phyloP scores from a whole-genome alignment of 2,888 invertebrate genomes.

The Hanleya hanleyi region DNA sequence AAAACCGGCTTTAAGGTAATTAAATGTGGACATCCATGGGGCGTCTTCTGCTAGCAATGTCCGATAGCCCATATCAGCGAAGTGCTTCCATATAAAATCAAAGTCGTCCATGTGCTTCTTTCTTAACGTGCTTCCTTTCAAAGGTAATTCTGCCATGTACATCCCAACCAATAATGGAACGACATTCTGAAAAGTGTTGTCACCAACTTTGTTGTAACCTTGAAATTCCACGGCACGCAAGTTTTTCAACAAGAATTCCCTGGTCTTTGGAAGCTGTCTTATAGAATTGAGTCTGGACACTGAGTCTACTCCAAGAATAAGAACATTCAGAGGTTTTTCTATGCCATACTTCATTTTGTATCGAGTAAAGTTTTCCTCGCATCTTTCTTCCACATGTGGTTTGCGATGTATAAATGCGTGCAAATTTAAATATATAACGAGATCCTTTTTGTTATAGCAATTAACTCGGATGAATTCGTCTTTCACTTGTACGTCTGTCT shows the following conservation, averaged over 20 bases:
- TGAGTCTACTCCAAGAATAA: conserved; percentile 87
- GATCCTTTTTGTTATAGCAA: conserved; percentile 30
- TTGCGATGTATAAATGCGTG: conserved; percentile 39
- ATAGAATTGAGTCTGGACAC: conserved; percentile 89
- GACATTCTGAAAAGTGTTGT: conserved; percentile 94
- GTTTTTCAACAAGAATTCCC: conserved; percentile 77
- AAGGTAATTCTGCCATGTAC: conserved; percentile 41
- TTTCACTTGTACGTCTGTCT: neutral
- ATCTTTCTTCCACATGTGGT: neutral
- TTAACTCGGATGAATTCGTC: conserved; percentile 32
- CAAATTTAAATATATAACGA: conserved; percentile 40
- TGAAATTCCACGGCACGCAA: conserved; percentile 83
- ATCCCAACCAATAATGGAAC: conserved; percentile 81
- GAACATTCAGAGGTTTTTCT: conserved; percentile 79
- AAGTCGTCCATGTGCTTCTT: conserved; percentile 70
- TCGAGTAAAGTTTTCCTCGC: neutral
- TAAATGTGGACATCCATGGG: conserved; percentile 85
- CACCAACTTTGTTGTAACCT: conserved; percentile 94
- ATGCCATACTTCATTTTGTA: too few species aligned
- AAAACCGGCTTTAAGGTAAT: conserved; percentile 85
- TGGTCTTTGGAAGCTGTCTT: conserved; percentile 84
- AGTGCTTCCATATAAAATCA: conserved; percentile 89
- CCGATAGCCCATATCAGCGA: conserved; percentile 81
- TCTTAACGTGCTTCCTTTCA: conserved; percentile 42
- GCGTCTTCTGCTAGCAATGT: conserved; percentile 91